A percentile compares a stretch with the other conserved stretches of the same genome.
These are phyloP conservation scores for Pseudopleuronectes americanus DNA, from an alignment of 2,797 vertebrate species.

Conservation along the genomic window DNA sequence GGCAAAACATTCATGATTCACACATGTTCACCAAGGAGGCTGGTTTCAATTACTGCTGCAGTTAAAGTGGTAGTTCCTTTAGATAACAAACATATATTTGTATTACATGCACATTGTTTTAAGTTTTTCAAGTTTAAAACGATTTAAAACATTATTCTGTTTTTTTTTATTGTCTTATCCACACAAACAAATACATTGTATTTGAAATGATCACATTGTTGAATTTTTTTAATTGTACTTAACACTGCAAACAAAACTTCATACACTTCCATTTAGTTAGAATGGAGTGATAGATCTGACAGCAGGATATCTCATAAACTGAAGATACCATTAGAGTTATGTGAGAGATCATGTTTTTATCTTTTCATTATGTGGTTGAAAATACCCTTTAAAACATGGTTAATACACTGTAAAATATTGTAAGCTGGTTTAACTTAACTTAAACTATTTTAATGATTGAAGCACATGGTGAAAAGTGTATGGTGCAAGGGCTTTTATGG, in stretches of 20 bases:
- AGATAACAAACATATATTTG: background rate
- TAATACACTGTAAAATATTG: too few relatives aligned
- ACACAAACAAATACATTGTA: background rate
- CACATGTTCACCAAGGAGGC: background rate
- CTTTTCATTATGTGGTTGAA: too few relatives aligned
- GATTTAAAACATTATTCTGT: too few relatives aligned
- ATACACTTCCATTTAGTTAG: background rate
- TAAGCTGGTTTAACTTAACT: too few relatives aligned
- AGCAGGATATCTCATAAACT: too few relatives aligned
- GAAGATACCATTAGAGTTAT: background rate
- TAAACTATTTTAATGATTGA: too few relatives aligned
- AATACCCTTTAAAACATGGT: too few relatives aligned
- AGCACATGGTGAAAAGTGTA: too few relatives aligned
- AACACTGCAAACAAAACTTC: background rate
- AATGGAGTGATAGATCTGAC: too few relatives aligned
- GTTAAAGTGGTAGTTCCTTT: background rate
- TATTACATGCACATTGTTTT: background rate
- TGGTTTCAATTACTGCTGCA: background rate
- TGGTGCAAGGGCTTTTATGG: too few relatives aligned
- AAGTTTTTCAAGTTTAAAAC: background rate
- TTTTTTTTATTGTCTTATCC: background rate
- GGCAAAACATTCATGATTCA: background rate
- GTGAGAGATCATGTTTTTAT: too few relatives aligned
- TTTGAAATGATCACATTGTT: background rate
- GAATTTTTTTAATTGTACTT: background rate